Base-by-base conservation (phyloP, 2,113 vertebrate species). In the Cricetomys ansorgei region DNA sequence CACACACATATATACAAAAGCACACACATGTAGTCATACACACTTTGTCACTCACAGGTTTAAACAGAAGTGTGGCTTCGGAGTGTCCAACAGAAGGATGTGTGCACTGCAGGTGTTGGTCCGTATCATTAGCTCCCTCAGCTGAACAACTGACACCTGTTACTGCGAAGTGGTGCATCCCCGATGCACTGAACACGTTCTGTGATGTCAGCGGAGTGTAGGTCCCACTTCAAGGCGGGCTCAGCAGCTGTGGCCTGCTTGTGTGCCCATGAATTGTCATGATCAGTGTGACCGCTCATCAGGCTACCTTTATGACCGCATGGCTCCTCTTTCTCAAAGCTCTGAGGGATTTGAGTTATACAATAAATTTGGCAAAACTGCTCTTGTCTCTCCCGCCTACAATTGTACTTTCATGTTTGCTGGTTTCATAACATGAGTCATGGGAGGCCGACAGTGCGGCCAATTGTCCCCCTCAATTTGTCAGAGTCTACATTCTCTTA, bases 321-420 rank as follows among this genome's bases (percentile, higher is more conserved):
- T 3, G 17, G 29, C 50, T 96, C 94, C 62, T 45, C 90, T 65
- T 67, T 90, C 92, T 88, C 48, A 87, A 88, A 69, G 69, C 84
- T 96, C 50, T 4, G 13, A 59, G 43, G 83, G 91, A 85, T 76
- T 95, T 92, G 48, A 34, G 93, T 92, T 96, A 59, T 59, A 89
- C 89, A 59, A 94, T 76, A 92, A 95, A 89, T 89, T 97, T 84
- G 73, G 10, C 84, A 96, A 93, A 83, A 94, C 0, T 59, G 53
- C 85, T 77, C 89, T 79, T 29, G 48, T 89, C 69, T 94, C 93
- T 97, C 94, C 94, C 91, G 94, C 48, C 81, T 94, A 25, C 45
- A 21, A n/a, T 94, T 43, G 25, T n/a, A 40, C 86, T 97, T 98
- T 91, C 75, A 90, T 93, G 77, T 96, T 98, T 94, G 91, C 93